phyloP scores from a whole-genome alignment of 2,797 vertebrate genomes.

The Smutsia temminckii region DNA sequence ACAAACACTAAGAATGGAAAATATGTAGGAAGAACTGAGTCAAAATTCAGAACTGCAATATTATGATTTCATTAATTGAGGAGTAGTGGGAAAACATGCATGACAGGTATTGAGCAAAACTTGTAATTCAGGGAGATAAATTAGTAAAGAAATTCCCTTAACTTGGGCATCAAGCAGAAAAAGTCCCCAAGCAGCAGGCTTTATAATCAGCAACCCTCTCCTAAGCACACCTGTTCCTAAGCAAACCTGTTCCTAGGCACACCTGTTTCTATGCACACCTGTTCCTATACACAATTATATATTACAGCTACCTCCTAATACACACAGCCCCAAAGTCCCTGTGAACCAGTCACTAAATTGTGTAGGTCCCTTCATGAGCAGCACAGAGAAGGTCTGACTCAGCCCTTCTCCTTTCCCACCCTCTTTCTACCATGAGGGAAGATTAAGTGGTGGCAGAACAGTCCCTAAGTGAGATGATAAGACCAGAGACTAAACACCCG shows the following conservation, averaged over 20 bases:
- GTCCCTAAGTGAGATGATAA: not conserved
- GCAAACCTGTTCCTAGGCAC: not conserved
- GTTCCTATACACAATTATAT: not conserved
- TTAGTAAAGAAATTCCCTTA: not conserved
- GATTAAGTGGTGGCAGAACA: not conserved
- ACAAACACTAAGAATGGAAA: conserved; percentile 26
- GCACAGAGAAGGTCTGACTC: not conserved
- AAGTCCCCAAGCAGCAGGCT: not conserved
- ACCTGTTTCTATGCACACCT: not conserved
- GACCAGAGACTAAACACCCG: not conserved
- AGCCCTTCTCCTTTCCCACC: not conserved
- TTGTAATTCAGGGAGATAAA: conserved; percentile 7
- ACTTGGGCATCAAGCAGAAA: not conserved
- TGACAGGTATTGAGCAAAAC: not conserved
- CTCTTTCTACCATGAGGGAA: conserved; percentile 9
- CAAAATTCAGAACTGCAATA: not conserved
- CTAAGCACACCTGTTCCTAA: not conserved
- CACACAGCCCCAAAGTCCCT: not conserved
- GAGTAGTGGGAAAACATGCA: not conserved
- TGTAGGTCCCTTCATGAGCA: not conserved
- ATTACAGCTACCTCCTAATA: not conserved
- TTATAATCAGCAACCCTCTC: not conserved
- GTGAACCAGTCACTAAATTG: not conserved
- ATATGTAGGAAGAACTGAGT: not conserved
- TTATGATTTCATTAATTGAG: not conserved